Evolutionary conservation across 2,797 vertebrate species (phyloP).

Genomic region (Zenarchopterus dispar): DNA sequence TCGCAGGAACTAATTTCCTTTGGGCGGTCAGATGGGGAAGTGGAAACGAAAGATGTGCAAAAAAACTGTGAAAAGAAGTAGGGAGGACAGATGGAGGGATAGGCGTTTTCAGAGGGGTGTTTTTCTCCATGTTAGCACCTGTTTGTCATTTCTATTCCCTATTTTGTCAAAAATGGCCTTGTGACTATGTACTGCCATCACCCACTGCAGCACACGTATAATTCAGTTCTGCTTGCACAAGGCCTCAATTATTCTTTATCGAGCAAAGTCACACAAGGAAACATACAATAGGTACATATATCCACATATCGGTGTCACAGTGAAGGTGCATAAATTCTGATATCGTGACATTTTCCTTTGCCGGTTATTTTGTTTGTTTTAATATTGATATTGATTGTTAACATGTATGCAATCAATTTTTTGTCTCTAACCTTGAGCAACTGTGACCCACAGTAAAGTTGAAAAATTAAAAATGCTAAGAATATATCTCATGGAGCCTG

Average conservation of each 20-base stretch:
- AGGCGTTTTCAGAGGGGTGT: not conserved
- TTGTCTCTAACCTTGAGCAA: too few relatives aligned
- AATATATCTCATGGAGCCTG: too few relatives aligned
- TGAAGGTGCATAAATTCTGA: too few relatives aligned
- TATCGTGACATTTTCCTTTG: too few relatives aligned
- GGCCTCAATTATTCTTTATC: slow-evolving; percentile 9
- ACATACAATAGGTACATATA: too few relatives aligned
- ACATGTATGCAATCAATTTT: too few relatives aligned
- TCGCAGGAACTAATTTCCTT: slow-evolving; percentile 54
- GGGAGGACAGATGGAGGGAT: not conserved
- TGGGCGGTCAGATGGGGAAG: slow-evolving; percentile 32
- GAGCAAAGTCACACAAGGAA: too few relatives aligned
- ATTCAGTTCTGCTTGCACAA: slow-evolving; percentile 7
- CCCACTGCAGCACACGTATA: not conserved
- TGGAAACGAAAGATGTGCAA: slow-evolving; percentile 14
- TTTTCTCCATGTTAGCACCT: slow-evolving; percentile 10
- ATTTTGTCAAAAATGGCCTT: slow-evolving; percentile 17
- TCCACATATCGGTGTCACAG: too few relatives aligned
- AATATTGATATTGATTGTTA: too few relatives aligned
- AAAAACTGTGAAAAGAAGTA: not conserved
- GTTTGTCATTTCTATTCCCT: slow-evolving; percentile 35
- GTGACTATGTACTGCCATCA: not conserved
- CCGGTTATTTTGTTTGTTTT: too few relatives aligned
- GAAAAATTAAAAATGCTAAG: too few relatives aligned
- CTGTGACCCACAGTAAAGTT: too few relatives aligned